Conservation (phyloP, 2,113 vertebrate species). For the Haliaeetus leucogaster region DNA sequence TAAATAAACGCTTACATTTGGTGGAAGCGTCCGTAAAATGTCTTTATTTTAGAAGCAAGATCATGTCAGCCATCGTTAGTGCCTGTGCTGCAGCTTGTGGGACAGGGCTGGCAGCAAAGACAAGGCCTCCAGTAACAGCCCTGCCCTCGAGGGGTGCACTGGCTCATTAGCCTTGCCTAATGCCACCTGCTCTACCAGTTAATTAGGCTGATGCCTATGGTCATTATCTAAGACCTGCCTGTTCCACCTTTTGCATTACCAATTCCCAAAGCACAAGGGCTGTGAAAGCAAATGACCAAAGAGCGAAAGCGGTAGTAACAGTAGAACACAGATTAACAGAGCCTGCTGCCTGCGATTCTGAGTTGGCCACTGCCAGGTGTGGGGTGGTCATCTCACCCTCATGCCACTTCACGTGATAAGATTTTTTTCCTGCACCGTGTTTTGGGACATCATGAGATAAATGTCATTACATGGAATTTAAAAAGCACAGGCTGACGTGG, state of each 20-base stretch:
- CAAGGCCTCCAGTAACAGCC: fast-evolving
- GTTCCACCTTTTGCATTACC: neutral
- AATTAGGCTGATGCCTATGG: fast-evolving
- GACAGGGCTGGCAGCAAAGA: neutral
- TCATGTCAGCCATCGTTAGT: fast-evolving
- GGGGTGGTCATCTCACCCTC: neutral
- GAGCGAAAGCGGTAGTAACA: fast-evolving
- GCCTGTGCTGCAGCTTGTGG: fast-evolving
- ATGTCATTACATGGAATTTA: constrained; percentile 28
- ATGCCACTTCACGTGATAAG: fast-evolving
- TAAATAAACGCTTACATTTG: neutral
- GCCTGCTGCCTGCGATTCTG: fast-evolving
- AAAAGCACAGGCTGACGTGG: neutral
- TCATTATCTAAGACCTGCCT: neutral
- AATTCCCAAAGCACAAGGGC: neutral
- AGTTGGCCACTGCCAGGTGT: fast-evolving
- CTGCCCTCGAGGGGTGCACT: neutral
- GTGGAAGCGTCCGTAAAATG: neutral
- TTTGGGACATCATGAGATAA: neutral
- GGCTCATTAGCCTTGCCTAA: neutral
- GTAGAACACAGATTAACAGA: fast-evolving
- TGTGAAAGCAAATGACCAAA: no score
- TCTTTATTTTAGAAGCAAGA: neutral
- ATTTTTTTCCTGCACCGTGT: fast-evolving
- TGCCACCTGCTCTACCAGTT: neutral